Conservation (phyloP, 53 echinoderm and acorn worm genomes). For the Mesocentrotus franciscanus region DNA sequence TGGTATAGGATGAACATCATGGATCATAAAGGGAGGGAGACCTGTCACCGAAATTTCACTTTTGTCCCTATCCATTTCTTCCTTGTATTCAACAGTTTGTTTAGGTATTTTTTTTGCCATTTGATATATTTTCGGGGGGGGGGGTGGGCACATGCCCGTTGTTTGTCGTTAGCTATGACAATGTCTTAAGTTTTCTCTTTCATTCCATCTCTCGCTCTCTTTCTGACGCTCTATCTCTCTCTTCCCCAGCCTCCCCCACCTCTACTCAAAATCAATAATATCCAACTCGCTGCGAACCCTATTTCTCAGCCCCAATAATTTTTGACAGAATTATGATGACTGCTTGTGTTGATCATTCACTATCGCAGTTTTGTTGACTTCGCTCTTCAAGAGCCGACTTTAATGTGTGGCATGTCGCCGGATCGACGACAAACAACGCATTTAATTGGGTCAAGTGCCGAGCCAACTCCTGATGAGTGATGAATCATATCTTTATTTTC, state of each 20-base stretch:
- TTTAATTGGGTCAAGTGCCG: constrained; percentile 29
- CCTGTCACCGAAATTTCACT: not conserved
- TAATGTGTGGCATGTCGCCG: constrained; percentile 53
- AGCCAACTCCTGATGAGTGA: not conserved
- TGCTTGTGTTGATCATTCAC: not conserved
- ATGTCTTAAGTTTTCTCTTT: not conserved
- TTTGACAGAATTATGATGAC: constrained; percentile 24
- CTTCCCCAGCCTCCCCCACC: not conserved
- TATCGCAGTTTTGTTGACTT: constrained; percentile 40
- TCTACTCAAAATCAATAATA: not conserved
- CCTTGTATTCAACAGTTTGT: no score
- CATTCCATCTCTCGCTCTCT: not conserved
- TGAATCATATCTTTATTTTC: constrained; percentile 38
- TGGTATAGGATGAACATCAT: no score
- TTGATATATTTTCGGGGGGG: no score
- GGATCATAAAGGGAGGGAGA: no score
- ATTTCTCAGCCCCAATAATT: not conserved
- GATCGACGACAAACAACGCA: constrained; percentile 20
- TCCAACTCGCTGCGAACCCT: not conserved
- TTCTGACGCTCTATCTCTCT: not conserved
- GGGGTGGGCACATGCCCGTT: no score
- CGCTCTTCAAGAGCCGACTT: constrained; percentile 31
- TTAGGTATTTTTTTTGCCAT: no score
- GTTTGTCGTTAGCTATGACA: no score
- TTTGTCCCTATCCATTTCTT: not conserved